Percentiles rank a stretch among this genome's conserved stretches.
These are phyloP conservation scores for Lucifuga dentata DNA, from an alignment of 2,113 vertebrate genomes.

Conservation along the genomic window DNA sequence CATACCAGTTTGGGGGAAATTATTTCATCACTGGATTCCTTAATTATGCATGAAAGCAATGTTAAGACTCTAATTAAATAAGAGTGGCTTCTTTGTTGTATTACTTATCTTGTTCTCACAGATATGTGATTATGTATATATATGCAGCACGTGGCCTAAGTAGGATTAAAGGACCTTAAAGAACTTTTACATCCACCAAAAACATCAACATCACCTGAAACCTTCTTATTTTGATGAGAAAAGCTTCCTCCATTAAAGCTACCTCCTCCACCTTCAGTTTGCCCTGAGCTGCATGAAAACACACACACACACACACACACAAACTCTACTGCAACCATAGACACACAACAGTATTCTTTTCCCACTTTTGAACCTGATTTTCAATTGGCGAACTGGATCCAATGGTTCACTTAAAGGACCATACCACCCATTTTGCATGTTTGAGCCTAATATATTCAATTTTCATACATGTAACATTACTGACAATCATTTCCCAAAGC, in stretches of 20 bases:
- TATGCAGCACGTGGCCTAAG: constrained; percentile 18
- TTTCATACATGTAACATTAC: too few species aligned
- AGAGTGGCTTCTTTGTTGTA: constrained; percentile 47
- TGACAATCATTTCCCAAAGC: too few species aligned
- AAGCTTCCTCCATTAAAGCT: constrained; percentile 7
- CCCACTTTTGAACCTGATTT: too few species aligned
- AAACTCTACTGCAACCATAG: too few species aligned
- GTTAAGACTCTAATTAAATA: constrained; percentile 56
- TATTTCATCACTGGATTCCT: constrained; percentile 49
- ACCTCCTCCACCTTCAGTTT: too few species aligned
- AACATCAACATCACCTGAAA: constrained; percentile 33
- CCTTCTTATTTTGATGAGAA: constrained; percentile 18
- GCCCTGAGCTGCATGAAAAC: too few species aligned
- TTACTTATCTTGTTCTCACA: constrained; percentile 51
- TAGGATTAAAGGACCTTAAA: constrained; percentile 49
- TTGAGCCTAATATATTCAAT: too few species aligned
- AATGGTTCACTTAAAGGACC: too few species aligned
- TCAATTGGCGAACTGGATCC: too few species aligned
- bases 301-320: neutral
- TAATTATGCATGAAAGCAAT: constrained; percentile 58
- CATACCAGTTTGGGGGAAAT: constrained; percentile 29
- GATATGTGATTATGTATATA: too few species aligned
- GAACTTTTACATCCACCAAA: constrained; percentile 40
- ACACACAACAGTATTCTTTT: too few species aligned
- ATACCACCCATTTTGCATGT: too few species aligned